phyloP scores from a whole-genome alignment of 1,140 invertebrate genomes.

The Ips typographus region DNA sequence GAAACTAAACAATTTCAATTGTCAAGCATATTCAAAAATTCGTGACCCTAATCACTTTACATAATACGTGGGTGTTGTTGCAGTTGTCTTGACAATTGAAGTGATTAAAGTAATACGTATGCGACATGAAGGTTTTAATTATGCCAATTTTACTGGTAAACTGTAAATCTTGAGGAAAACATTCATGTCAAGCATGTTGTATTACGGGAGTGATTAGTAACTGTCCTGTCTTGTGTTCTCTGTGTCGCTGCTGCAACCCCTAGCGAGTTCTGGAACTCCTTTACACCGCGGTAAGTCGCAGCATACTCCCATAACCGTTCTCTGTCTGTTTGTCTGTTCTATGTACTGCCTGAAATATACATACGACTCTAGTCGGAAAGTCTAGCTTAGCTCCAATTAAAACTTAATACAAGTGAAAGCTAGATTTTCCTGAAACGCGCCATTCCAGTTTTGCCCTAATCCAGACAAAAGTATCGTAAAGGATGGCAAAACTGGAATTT shows the following conservation, averaged over 20 bases:
- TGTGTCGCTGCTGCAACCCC: slow-evolving; percentile 68
- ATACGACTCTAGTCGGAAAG: slow-evolving; percentile 21
- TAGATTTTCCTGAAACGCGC: slow-evolving; percentile 15
- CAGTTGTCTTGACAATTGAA: slow-evolving; percentile 22
- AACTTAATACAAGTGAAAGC: background rate
- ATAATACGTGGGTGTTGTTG: background rate
- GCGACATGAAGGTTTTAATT: slow-evolving; percentile 25
- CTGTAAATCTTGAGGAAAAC: slow-evolving; percentile 6
- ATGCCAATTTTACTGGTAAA: background rate
- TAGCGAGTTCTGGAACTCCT: slow-evolving; percentile 97
- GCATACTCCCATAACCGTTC: slow-evolving; percentile 55
- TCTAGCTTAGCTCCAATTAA: slow-evolving; percentile 13
- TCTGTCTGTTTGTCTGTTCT: slow-evolving; percentile 51
- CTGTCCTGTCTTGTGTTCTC: slow-evolving; percentile 73
- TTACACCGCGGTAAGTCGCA: slow-evolving; percentile 94
- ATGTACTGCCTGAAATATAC: slow-evolving; percentile 50
- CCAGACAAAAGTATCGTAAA: background rate
- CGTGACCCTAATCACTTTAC: background rate
- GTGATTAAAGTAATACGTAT: slow-evolving; percentile 31
- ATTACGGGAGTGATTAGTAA: slow-evolving; percentile 68
- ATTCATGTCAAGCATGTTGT: slow-evolving; percentile 52
- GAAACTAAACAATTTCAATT: slow-evolving; percentile 29
- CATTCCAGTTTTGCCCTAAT: slow-evolving; percentile 20
- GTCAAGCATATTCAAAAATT: slow-evolving; percentile 14
- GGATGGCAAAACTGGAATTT: slow-evolving; percentile 3